These are phyloP conservation scores for Cepphus grylle DNA, from an alignment of 2,113 vertebrate genomes.

Conservation along the genomic window DNA sequence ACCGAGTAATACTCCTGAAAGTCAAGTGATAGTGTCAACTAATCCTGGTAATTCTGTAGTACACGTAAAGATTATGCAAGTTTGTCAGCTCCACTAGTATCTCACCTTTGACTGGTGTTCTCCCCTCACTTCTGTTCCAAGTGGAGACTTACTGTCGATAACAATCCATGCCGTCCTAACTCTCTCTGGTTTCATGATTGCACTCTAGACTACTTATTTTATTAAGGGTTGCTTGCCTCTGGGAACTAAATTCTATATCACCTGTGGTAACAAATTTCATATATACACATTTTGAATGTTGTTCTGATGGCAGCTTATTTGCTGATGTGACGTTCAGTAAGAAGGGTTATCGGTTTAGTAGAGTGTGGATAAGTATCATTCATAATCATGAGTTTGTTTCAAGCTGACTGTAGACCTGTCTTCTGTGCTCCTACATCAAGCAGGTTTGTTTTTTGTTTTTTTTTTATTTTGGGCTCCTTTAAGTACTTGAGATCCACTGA, in stretches of 20 bases:
- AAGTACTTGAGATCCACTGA: background rate
- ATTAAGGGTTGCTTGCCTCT: background rate
- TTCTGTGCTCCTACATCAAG: background rate
- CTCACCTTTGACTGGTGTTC: background rate
- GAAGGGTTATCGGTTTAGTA: background rate
- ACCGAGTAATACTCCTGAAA: background rate
- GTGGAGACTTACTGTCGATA: background rate
- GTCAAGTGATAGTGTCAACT: background rate
- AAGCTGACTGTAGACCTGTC: background rate
- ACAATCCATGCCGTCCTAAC: fast-evolving
- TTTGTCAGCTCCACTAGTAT: background rate
- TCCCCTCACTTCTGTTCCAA: background rate
- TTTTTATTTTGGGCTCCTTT: background rate
- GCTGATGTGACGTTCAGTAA: background rate
- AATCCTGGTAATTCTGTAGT: background rate
- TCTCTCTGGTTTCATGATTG: background rate
- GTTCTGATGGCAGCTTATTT: background rate
- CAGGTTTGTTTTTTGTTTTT: background rate
- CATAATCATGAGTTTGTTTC: background rate
- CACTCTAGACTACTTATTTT: background rate
- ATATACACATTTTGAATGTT: background rate
- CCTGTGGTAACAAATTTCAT: background rate
- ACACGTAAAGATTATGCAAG: background rate
- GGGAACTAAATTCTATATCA: background rate
- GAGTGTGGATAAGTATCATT: background rate